These are phyloP conservation scores for Meandrina meandrites DNA, from an alignment of 92 coral and sea anemone genomes.

Conservation along the genomic window DNA sequence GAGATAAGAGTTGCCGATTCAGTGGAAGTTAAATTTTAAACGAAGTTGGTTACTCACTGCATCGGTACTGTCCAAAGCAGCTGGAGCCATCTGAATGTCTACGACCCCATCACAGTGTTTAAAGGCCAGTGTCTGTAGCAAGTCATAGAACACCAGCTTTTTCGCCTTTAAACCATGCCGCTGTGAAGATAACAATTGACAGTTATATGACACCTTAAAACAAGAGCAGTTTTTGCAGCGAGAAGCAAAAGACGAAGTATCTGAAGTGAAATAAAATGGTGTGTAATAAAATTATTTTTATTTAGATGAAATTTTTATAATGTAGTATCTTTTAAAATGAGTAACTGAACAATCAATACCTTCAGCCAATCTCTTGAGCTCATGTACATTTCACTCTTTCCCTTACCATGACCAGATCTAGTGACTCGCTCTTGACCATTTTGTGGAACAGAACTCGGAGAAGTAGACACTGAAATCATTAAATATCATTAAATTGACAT, in stretches of 20 bases:
- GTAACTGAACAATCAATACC: conserved; percentile 50
- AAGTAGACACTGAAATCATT: conserved; percentile 31
- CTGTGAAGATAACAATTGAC: conserved; percentile 41
- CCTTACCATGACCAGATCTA: conserved; percentile 7
- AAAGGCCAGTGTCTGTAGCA: conserved; percentile 91
- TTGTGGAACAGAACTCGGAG: conserved; percentile 13
- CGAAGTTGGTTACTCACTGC: conserved; percentile 60
- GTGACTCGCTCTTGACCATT: conserved; percentile 1
- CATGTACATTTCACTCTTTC: conserved; percentile 91
- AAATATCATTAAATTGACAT: no score
- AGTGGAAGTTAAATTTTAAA: no score
- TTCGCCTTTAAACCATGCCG: conserved; percentile 86
- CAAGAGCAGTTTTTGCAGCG: neutral
- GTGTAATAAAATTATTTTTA: no score
- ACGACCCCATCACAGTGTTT: conserved; percentile 99
- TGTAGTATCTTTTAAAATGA: neutral
- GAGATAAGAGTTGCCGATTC: neutral
- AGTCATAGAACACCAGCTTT: conserved; percentile 86
- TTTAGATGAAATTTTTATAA: neutral
- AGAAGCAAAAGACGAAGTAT: neutral
- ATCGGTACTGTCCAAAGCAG: conserved; percentile 58
- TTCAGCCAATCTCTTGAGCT: conserved; percentile 96
- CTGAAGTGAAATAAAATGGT: neutral
- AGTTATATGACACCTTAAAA: neutral
- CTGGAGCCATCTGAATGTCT: conserved; percentile 88